phyloP scores from a whole-genome alignment of 1,140 invertebrate species.

The Mycetomoellerius zeteki region DNA sequence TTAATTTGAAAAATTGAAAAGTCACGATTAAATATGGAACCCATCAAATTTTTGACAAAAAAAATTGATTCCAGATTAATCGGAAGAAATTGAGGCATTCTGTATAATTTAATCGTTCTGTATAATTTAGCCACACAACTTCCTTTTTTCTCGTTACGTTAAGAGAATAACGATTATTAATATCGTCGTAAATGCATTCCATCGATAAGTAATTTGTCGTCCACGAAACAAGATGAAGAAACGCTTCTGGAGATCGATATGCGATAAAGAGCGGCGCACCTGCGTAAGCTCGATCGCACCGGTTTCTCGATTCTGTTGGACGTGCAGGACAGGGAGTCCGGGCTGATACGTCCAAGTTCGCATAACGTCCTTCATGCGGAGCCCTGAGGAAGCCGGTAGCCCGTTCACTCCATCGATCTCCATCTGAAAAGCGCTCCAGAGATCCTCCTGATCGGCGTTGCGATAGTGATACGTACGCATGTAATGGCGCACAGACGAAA shows the following conservation, averaged over 20 bases:
- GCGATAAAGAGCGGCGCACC: constrained; percentile 55
- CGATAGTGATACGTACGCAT: constrained; percentile 57
- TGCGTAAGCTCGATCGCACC: constrained; percentile 79
- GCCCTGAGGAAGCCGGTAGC: constrained; percentile 8
- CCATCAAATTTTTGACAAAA: background rate
- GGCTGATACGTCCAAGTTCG: constrained; percentile 88
- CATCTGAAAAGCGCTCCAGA: constrained; percentile 66
- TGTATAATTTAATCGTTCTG: constrained; percentile 35
- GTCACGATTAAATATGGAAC: background rate
- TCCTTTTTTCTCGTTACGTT: constrained; percentile 8
- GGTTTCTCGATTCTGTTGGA: constrained; percentile 78
- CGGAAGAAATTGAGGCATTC: background rate
- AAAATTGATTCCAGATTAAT: constrained; percentile 22
- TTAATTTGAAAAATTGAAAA: background rate
- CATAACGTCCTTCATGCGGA: constrained; percentile 86
- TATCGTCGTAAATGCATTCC: constrained; percentile 33
- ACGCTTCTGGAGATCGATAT: constrained; percentile 28
- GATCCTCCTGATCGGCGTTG: constrained; percentile 61
- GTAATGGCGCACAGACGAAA: constrained; percentile 61
- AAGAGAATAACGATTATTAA: constrained; percentile 48
- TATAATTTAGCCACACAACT: background rate
- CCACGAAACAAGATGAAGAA: constrained; percentile 51
- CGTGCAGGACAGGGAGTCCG: constrained; percentile 87
- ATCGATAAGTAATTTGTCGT: constrained; percentile 56
- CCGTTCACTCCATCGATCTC: constrained; percentile 30